phyloP scores from a whole-genome alignment of 1,140 invertebrate genomes.

The Fopius arisanus region DNA sequence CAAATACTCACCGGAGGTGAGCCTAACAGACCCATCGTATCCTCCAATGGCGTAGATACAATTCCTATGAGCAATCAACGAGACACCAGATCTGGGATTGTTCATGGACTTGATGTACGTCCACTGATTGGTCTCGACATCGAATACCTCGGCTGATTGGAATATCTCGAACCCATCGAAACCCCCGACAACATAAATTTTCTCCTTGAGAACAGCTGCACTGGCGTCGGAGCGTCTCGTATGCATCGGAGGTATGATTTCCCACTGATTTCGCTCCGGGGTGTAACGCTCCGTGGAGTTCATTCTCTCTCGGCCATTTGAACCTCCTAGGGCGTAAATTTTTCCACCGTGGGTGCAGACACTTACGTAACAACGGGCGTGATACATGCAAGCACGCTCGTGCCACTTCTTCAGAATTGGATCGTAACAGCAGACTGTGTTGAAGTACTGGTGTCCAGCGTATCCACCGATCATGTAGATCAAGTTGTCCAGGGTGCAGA shows the following conservation, averaged over 20 bases:
- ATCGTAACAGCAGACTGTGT: conserved; percentile 74
- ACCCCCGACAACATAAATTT: conserved; percentile 78
- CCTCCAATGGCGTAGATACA: conserved; percentile 77
- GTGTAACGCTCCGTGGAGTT: conserved; percentile 78
- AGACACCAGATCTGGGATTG: conserved; percentile 79
- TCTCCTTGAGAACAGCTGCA: conserved; percentile 48
- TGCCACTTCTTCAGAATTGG: conserved; percentile 71
- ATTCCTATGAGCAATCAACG: conserved; percentile 74
- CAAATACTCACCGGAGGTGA: conserved; percentile 44
- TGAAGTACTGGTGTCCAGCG: conserved; percentile 77
- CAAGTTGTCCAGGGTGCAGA: conserved; percentile 71
- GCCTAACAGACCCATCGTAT: conserved; percentile 76
- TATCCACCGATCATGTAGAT: conserved; percentile 84
- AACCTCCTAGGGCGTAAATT: conserved; percentile 89
- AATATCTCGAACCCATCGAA: conserved; percentile 78
- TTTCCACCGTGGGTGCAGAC: conserved; percentile 74
- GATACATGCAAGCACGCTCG: conserved; percentile 78
- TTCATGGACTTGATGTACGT: conserved; percentile 79
- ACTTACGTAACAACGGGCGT: conserved; percentile 79
- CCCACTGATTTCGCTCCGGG: conserved; percentile 80
- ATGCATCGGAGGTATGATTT: conserved; percentile 82
- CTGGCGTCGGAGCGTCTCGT: conserved; percentile 82
- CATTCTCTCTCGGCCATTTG: conserved; percentile 83
- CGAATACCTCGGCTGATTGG: conserved; percentile 72
- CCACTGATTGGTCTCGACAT: conserved; percentile 74